Evolutionary conservation across 2,888 invertebrate species (phyloP), one percentile per base, ranked within the genome.

Genomic region (Microctonus hyperodae): DNA sequence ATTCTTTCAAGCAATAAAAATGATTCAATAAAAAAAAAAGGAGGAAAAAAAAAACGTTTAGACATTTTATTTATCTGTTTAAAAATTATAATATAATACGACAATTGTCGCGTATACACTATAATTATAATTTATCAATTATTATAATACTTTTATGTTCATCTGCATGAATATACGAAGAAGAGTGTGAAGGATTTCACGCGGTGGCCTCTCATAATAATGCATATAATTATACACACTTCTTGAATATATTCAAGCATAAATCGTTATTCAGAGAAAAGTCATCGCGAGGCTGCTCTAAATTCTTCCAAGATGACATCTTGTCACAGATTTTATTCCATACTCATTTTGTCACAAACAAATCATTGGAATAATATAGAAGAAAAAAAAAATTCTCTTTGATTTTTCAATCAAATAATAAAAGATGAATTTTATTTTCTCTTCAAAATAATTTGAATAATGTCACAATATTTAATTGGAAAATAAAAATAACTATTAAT

Each of bases 191-290:
- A 56, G 55, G 64, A 20, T 66, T 51, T 58, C 9, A n/a, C 16
- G 44, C 7, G 16, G 44, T 33, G 5, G 51, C 22, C 20, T 22
- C 40, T 59, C 51, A 55, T 37, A 28, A 20, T 35, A 28, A 37
- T 64, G 53, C 48, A 28, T 28, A 61, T 64, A 65, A 66, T 58
- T 70, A 64, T 64, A 62, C 58, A 66, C 51, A 48, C n/a, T n/a
- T 59, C 44, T 48, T 25, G 35, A n/a, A 56, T 25, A n/a, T 55
- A 35, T 31, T 53, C 3, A 37, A 7, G 16, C 25, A 23, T 22
- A 61, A 51, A 63, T 55, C 55, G 6, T 56, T 33, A 44, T 60
- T 50, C 60, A 33, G 31, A 11, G 44, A 16, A 60, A 20, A 31
- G 48, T 50, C 50, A 51, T 51, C 33, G 31, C 50, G 20, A 50